Base-by-base conservation (phyloP, 2,888 invertebrate species). In the Epinotia brunnichana region DNA sequence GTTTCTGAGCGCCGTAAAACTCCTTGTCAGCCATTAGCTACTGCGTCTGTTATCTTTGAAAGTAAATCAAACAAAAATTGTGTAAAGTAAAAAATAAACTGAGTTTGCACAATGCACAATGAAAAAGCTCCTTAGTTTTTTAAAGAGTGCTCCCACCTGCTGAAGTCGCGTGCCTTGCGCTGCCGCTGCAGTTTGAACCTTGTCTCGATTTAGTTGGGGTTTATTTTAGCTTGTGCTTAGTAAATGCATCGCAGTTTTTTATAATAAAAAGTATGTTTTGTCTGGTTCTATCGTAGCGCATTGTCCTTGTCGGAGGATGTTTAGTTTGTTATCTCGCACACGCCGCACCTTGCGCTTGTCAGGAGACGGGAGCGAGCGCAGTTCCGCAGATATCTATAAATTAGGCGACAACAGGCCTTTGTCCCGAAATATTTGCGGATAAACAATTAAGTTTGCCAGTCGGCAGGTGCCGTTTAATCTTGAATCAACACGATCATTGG, bases 241-340 rank as follows among this genome's bases (percentile, higher is more conserved):
- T 24, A 74, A 70, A 69, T 76, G 79, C 81, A 81, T 79, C 79
- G 83, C 81, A 80, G 82, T 87, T 90, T 90, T 91, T 91, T 87
- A 85, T 77, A 81, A 78, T 86, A 87, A 90, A 91, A 90, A 88
- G 78, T 81, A 79, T 82, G 76, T 82, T 80, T 82, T 80, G 80
- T 90, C 87, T 85, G 86, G 80, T 82, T 91, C 84, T 78, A 78
- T 83, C 82, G 80, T 81, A 87, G 85, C 83, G 86, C 85, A 85
- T 83, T 83, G 83, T 89, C 88, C 85, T 83, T 87, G 84, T 88
- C 86, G 82, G 87, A 88, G 90, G 92, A 91, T 91, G 92, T 92
- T 92, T 90, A 87, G 85, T 84, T 83, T 86, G 88, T 91, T 92
- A 92, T 92, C 92, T 88, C 83, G 91, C 91, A 89, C 92, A 89